phyloP scores from a whole-genome alignment of 2,797 vertebrate species.

The Clarias pachynema region DNA sequence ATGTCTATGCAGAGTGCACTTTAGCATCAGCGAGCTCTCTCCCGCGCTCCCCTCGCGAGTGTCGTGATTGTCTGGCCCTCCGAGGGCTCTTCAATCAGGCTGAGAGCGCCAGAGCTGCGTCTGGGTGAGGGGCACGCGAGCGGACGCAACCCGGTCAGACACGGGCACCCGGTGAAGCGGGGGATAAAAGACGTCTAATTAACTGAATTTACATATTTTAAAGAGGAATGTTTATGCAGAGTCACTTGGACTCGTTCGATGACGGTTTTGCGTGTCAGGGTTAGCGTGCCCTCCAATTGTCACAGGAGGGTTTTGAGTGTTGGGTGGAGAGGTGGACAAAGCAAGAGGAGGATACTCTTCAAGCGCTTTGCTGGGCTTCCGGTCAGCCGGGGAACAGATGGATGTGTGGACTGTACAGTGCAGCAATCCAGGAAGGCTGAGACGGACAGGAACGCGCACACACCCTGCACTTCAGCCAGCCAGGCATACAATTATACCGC shows the following conservation, averaged over 20 bases:
- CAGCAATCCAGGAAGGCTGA: constrained; percentile 27
- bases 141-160: constrained; percentile 10
- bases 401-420: constrained; percentile 36
- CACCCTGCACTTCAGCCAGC: constrained; percentile 17
- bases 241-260: not conserved
- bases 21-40: constrained; percentile 36
- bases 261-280: constrained; percentile 20
- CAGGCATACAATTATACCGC: constrained; percentile 24
- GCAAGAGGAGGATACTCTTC: constrained; percentile 23
- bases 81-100: constrained; percentile 43
- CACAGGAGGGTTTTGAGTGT: constrained; percentile 6
- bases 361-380: constrained; percentile 34
- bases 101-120: constrained; percentile 13
- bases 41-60: not conserved
- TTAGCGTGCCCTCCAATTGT: constrained; percentile 18
- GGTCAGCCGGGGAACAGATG: constrained; percentile 54
- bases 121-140: constrained; percentile 13
- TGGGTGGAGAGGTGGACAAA: not conserved
- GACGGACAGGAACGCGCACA: constrained; percentile 25
- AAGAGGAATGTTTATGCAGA: constrained; percentile 15
- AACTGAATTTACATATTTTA: constrained; percentile 38
- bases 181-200: constrained; percentile 28
- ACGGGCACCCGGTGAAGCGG: not conserved
- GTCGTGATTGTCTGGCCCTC: constrained; percentile 44
- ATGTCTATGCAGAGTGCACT: constrained; percentile 27